Evolutionary conservation across 2,797 vertebrate genomes (phyloP).

Genomic region (Rhynchotus rufescens): DNA sequence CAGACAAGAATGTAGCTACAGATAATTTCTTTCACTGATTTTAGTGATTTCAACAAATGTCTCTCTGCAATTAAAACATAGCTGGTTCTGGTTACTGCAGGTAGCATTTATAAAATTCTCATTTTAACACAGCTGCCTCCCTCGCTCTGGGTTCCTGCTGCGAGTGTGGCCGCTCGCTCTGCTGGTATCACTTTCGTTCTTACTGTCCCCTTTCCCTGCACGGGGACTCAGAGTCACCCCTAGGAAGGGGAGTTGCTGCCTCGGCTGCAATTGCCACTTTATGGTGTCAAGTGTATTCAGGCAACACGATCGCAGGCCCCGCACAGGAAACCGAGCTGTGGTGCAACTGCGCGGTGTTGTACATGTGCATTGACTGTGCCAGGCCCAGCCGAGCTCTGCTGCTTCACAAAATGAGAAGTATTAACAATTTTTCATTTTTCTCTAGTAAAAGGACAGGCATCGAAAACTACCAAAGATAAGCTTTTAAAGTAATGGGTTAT

Average conservation of each 20-base stretch:
- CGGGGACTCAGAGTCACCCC: not conserved
- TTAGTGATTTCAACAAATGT: slow-evolving; percentile 12
- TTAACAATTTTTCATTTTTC: slow-evolving; percentile 7
- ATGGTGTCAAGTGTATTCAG: not conserved
- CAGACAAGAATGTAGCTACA: not conserved
- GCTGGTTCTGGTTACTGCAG: not conserved
- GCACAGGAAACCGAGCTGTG: not conserved
- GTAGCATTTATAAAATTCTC: slow-evolving; percentile 2
- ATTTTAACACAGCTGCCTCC: not conserved
- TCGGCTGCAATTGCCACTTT: not conserved
- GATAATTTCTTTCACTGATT: not conserved
- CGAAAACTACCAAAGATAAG: not conserved
- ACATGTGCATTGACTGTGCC: too few species aligned
- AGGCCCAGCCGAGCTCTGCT: not conserved
- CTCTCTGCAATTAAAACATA: not conserved
- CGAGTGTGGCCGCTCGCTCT: not conserved
- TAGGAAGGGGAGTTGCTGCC: not conserved
- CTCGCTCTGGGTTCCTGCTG: too few species aligned
- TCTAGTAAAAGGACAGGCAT: not conserved
- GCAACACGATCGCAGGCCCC: not conserved
- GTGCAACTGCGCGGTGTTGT: accelerated
- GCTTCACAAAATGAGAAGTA: not conserved
- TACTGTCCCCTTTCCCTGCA: not conserved
- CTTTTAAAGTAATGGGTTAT: not conserved
- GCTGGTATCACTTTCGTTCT: accelerated